These are phyloP conservation scores for Athetis lepigone DNA, from an alignment of 2,888 invertebrate species.

Conservation along the genomic window DNA sequence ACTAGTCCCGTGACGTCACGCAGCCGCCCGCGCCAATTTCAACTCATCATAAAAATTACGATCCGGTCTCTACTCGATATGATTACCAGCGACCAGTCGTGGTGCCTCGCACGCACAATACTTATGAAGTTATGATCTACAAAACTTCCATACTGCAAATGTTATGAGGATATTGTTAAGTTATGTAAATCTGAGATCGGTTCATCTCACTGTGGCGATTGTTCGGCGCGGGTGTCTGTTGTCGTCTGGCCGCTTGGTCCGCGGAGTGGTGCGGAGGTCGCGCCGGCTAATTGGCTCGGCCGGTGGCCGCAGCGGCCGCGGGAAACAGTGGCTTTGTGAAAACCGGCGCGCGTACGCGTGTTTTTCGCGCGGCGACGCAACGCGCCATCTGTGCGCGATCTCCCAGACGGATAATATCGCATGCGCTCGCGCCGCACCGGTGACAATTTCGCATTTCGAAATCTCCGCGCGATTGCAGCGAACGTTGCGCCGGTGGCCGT, in stretches of 20 bases:
- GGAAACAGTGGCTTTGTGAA: slow-evolving; percentile 85
- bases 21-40: slow-evolving; percentile 71
- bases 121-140: slow-evolving; percentile 37
- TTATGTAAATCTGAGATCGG: slow-evolving; percentile 73
- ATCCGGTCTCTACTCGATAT: slow-evolving; percentile 75
- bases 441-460: slow-evolving; percentile 83
- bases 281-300: slow-evolving; percentile 66
- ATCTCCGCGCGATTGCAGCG: slow-evolving; percentile 77
- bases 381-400: slow-evolving; percentile 69
- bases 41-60: slow-evolving; percentile 76
- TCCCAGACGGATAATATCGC: slow-evolving; percentile 64
- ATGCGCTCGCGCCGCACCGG: slow-evolving; percentile 70
- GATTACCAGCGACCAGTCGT: slow-evolving; percentile 61
- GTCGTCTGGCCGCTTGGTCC: slow-evolving; percentile 70
- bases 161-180: slow-evolving; percentile 59
- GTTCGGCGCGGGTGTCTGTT: slow-evolving; percentile 50
- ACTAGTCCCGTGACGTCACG: slow-evolving; percentile 73
- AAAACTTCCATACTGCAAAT: slow-evolving; percentile 45
- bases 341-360: slow-evolving; percentile 84
- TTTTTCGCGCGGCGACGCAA: slow-evolving; percentile 71
- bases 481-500: slow-evolving; percentile 70
- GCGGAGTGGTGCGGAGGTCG: slow-evolving; percentile 71
- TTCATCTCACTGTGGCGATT: slow-evolving; percentile 67
- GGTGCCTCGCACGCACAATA: slow-evolving; percentile 46
- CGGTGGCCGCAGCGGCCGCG: slow-evolving; percentile 65